Conservation (phyloP, 1,140 invertebrate species). For the Lepidurus arcticus region DNA sequence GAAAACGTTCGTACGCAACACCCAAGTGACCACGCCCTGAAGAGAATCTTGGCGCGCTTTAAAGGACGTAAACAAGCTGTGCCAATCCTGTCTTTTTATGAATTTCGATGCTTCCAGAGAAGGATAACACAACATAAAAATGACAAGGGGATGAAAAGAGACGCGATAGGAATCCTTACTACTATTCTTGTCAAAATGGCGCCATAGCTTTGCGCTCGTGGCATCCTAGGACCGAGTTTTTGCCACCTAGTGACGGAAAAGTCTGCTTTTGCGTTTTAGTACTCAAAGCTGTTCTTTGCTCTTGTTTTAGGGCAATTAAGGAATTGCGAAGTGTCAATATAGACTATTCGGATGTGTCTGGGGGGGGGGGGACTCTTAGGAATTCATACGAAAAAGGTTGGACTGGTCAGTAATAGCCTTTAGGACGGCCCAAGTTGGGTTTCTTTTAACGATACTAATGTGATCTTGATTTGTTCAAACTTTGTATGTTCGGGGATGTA, state of each 20-base stretch:
- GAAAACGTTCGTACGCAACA: slow-evolving; percentile 3
- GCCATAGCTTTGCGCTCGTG: neutral
- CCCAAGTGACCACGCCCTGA: neutral
- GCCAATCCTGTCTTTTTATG: neutral
- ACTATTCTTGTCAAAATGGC: neutral
- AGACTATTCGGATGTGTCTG: neutral
- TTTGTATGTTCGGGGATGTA: neutral
- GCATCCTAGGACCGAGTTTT: neutral
- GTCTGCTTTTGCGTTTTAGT: neutral
- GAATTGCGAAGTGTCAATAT: neutral
- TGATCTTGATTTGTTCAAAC: neutral
- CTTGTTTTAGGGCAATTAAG: neutral
- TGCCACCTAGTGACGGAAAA: neutral
- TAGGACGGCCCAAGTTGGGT: neutral
- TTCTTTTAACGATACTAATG: neutral
- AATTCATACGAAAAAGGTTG: neutral
- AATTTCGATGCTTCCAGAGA: neutral
- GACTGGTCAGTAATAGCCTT: neutral
- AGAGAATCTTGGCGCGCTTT: neutral
- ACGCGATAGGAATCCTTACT: neutral
- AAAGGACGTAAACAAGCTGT: neutral
- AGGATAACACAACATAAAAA: neutral
- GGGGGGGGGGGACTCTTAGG: neutral
- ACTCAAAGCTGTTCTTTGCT: neutral
- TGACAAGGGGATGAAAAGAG: neutral